Evolutionary conservation across 2,113 vertebrate species (phyloP).

Genomic region (Vulpes vulpes): DNA sequence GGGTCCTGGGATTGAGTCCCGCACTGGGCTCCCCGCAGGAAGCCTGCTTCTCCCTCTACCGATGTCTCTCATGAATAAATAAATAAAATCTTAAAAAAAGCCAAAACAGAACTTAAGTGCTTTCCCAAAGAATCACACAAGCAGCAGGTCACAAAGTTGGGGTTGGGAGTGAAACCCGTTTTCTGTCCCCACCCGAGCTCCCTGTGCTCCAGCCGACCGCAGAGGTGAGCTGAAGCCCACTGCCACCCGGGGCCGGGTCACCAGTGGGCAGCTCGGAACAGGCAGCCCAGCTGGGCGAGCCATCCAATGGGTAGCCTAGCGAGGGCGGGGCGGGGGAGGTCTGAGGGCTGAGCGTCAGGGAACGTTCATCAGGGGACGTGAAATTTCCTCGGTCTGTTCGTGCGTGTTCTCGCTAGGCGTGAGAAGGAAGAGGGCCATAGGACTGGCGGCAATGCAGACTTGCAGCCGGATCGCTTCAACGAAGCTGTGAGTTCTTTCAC

Average conservation of each 20-base stretch:
- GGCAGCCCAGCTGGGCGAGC: neutral
- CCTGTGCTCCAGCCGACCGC: rapidly evolving
- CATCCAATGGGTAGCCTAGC: neutral
- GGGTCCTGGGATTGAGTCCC: too few relatives aligned
- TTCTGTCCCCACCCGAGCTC: neutral
- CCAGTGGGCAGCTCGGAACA: rapidly evolving
- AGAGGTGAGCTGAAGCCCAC: neutral
- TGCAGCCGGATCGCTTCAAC: neutral
- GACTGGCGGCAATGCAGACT: rapidly evolving
- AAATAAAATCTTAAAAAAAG: too few relatives aligned
- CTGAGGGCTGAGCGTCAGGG: neutral
- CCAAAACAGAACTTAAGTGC: too few relatives aligned
- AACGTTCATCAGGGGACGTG: rapidly evolving
- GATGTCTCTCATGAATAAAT: too few relatives aligned
- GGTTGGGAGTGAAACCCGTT: neutral
- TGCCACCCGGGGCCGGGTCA: neutral
- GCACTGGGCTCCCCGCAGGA: too few relatives aligned
- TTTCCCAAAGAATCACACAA: neutral
- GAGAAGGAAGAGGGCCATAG: neutral
- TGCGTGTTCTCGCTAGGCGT: rapidly evolving
- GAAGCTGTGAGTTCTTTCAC: neutral
- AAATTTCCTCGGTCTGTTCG: neutral
- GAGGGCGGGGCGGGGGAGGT: too few relatives aligned
- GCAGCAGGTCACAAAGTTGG: neutral
- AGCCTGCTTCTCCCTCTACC: too few relatives aligned